Conservation (phyloP, 2,888 invertebrate genomes). For the Himalopsyche japonica region DNA sequence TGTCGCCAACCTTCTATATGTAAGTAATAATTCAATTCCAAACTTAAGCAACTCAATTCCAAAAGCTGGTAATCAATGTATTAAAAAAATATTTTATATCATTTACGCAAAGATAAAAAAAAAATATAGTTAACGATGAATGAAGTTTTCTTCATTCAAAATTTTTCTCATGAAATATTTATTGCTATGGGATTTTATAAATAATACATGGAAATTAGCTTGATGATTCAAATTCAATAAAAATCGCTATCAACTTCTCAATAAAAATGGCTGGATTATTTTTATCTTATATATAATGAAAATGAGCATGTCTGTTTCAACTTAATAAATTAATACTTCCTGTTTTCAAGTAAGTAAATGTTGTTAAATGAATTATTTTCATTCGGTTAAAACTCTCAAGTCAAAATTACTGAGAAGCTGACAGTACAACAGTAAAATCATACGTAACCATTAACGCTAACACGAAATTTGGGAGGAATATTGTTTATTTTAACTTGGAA, state of each 20-base stretch:
- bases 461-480: conserved; percentile 10
- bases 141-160: not conserved
- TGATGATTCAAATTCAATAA: not conserved
- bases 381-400: too few species aligned
- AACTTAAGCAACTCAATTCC: not conserved
- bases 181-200: not conserved
- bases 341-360: too few species aligned
- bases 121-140: not conserved
- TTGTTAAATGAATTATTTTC: too few species aligned
- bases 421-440: conserved; percentile 5
- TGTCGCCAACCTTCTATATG: too few species aligned
- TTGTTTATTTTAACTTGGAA: not conserved
- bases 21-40: not conserved
- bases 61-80: not conserved
- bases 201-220: not conserved
- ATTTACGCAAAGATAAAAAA: not conserved
- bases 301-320: too few species aligned
- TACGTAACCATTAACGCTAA: not conserved
- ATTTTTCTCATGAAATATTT: not conserved
- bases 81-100: not conserved
- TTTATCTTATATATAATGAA: not conserved
- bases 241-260: not conserved
- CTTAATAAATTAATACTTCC: too few species aligned
- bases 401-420: not conserved
- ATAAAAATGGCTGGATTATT: not conserved